Conservation (phyloP, 2,797 vertebrate genomes). For the Chaunax sp. region DNA sequence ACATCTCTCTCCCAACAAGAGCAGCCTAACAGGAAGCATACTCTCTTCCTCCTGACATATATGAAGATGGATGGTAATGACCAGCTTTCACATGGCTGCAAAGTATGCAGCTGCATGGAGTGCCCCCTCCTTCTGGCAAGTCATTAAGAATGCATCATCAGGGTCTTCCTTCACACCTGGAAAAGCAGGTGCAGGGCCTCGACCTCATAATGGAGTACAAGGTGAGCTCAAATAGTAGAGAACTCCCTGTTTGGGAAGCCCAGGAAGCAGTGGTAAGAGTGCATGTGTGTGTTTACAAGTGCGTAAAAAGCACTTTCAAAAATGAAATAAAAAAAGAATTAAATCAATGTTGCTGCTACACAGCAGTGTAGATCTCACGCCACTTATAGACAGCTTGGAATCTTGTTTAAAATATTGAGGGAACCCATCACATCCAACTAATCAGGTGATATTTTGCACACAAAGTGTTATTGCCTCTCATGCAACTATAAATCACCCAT, state of each 20-base stretch:
- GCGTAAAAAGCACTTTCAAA: slow-evolving; percentile 1
- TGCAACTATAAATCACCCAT: slow-evolving; percentile 59
- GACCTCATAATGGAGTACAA: slow-evolving; percentile 72
- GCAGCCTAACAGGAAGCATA: slow-evolving; percentile 31
- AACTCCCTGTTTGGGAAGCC: slow-evolving; percentile 46
- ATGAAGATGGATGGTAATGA: slow-evolving; percentile 70
- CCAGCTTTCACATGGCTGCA: slow-evolving; percentile 48
- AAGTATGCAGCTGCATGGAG: slow-evolving; percentile 70
- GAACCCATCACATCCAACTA: slow-evolving; percentile 43
- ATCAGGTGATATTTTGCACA: slow-evolving; percentile 56
- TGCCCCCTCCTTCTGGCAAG: slow-evolving; percentile 71
- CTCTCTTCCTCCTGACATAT: slow-evolving; percentile 47
- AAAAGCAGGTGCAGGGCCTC: slow-evolving; percentile 76
- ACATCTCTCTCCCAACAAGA: slow-evolving; percentile 12
- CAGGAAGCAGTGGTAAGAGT: neutral
- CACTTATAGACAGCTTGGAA: slow-evolving; percentile 30
- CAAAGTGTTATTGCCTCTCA: slow-evolving; percentile 50
- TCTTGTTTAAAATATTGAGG: slow-evolving; percentile 40
- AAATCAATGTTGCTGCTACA: neutral
- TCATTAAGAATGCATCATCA: slow-evolving; percentile 75
- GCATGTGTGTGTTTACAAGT: neutral
- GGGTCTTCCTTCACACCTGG: slow-evolving; percentile 78
- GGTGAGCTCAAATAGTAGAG: slow-evolving; percentile 65
- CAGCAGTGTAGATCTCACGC: slow-evolving; percentile 11
- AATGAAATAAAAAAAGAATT: neutral